Evolutionary conservation across 2,797 vertebrate species (phyloP).

Genomic region (Pteropus rufus): DNA sequence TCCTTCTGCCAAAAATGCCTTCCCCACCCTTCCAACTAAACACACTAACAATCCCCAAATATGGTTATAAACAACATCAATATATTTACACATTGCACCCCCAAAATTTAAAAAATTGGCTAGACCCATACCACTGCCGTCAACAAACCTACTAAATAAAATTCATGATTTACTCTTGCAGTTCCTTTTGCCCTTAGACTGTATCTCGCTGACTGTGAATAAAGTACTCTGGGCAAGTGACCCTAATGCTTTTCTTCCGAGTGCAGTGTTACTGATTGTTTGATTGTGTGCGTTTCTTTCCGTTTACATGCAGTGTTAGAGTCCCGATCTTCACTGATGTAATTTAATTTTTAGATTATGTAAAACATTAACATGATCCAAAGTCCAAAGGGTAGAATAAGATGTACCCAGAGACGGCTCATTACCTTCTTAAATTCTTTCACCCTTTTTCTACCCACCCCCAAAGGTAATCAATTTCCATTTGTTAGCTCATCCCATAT

Average conservation of each 20-base stretch:
- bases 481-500: neutral
- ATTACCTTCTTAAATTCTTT: neutral
- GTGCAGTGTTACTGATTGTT: neutral
- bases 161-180: neutral
- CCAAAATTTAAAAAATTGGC: neutral
- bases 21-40: neutral
- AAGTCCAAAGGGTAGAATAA: neutral
- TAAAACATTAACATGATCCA: neutral
- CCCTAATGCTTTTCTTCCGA: neutral
- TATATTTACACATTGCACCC: neutral
- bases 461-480: neutral
- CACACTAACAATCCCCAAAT: neutral
- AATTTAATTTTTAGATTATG: neutral
- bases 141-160: neutral
- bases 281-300: neutral
- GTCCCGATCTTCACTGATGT: neutral
- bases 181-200: neutral
- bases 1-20: neutral
- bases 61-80: neutral
- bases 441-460: neutral
- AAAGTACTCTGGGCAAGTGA: neutral
- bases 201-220: rapidly evolving
- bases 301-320: neutral
- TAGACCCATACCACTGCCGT: too few relatives aligned
- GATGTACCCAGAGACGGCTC: neutral